Evolutionary conservation across 2,797 vertebrate species (phyloP).

Genomic region (Sebastes hubbsi): DNA sequence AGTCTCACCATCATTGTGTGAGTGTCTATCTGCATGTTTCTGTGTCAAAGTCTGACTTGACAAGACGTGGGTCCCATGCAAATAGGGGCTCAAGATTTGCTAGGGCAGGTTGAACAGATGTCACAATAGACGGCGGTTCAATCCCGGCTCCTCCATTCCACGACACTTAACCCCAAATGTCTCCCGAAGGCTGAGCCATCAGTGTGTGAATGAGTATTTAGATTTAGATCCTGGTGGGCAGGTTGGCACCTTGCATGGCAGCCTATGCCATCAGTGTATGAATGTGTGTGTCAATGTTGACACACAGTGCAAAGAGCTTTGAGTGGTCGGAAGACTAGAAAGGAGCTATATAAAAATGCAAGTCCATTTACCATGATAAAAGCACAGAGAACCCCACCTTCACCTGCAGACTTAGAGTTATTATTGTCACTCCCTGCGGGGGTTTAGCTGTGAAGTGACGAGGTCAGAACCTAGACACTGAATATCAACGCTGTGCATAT

Average conservation of each 20-base stretch:
- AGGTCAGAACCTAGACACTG: background rate
- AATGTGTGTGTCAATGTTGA: too few species aligned
- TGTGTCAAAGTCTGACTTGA: background rate
- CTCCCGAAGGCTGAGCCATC: too few species aligned
- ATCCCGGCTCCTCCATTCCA: background rate
- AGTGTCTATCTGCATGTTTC: background rate
- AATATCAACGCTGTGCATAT: background rate
- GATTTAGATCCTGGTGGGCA: too few species aligned
- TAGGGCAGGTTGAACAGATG: background rate
- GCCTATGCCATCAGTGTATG: too few species aligned
- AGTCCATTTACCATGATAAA: background rate
- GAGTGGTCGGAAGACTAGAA: too few species aligned
- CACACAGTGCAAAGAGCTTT: too few species aligned
- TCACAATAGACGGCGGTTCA: background rate
- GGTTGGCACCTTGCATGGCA: too few species aligned
- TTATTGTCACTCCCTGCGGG: background rate
- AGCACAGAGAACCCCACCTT: background rate
- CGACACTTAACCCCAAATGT: background rate
- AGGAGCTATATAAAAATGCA: background rate
- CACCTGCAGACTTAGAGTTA: background rate
- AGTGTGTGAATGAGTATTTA: too few species aligned
- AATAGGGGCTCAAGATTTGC: background rate
- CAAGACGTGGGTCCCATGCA: background rate
- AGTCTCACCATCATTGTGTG: background rate
- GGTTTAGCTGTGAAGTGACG: background rate